A percentile compares a stretch with the other conserved stretches of the same genome.
These are phyloP conservation scores for Syngnathoides biaculeatus DNA, from an alignment of 2,113 vertebrate species.

Conservation along the genomic window DNA sequence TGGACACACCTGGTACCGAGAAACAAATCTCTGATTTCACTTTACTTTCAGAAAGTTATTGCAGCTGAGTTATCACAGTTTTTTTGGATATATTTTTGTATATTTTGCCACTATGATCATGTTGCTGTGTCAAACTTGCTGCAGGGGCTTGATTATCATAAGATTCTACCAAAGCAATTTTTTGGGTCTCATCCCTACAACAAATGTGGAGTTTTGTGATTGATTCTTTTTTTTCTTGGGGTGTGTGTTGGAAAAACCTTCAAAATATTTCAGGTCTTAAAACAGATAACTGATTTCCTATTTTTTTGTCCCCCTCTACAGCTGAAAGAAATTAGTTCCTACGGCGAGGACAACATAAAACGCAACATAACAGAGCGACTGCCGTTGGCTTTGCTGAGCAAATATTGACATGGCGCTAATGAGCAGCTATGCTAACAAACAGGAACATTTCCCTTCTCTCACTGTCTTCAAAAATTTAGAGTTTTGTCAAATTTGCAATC, in stretches of 20 bases:
- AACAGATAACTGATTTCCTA: slow-evolving; percentile 24
- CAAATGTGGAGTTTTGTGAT: not conserved
- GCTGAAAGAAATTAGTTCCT: slow-evolving; percentile 59
- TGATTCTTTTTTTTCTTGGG: not conserved
- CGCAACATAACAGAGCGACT: not conserved
- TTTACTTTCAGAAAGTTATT: no score
- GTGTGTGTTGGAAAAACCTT: not conserved
- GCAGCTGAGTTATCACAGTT: no score
- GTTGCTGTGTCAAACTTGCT: not conserved
- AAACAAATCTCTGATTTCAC: no score
- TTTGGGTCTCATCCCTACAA: not conserved
- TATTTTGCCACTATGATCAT: no score
- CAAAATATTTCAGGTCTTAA: not conserved
- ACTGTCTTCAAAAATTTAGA: slow-evolving; percentile 56
- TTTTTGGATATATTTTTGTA: no score
- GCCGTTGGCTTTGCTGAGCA: slow-evolving; percentile 46
- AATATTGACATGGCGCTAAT: slow-evolving; percentile 67
- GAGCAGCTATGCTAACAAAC: slow-evolving; percentile 61
- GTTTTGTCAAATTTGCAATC: slow-evolving; percentile 57
- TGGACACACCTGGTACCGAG: no score
- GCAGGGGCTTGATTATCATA: no score
- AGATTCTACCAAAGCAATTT: not conserved
- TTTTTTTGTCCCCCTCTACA: slow-evolving; percentile 29
- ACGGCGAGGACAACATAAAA: slow-evolving; percentile 48
- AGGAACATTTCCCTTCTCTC: slow-evolving; percentile 41